Evolutionary conservation across 2,888 invertebrate genomes (phyloP).

Genomic region (Drosophila sordidula): DNA sequence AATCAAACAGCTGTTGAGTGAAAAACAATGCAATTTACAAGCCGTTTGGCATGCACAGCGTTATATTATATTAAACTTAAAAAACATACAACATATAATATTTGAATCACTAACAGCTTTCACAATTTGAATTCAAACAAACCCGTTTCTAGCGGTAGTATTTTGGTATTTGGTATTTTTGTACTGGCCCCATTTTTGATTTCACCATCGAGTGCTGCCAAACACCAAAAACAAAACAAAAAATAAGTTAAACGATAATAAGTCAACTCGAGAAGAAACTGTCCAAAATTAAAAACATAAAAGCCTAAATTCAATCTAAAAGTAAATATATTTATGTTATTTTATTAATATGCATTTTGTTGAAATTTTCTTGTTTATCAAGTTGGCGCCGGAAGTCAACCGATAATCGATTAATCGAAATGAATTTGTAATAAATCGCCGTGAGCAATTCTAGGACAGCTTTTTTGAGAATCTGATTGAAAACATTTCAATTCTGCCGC

Average conservation of each 20-base stretch:
- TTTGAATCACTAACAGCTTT: background rate
- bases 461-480: background rate
- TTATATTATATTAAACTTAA: background rate
- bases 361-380: background rate
- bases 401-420: slow-evolving; percentile 23
- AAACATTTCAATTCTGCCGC: background rate
- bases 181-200: background rate
- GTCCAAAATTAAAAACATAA: background rate
- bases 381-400: slow-evolving; percentile 9
- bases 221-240: background rate
- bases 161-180: slow-evolving; percentile 19
- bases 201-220: slow-evolving; percentile 3
- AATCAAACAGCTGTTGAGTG: slow-evolving; percentile 38
- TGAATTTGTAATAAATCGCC: background rate
- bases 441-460: background rate
- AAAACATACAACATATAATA: background rate
- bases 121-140: background rate
- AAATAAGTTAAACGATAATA: background rate
- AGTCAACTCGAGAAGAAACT: too few relatives aligned
- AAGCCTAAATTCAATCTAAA: background rate
- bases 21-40: background rate
- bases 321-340: too few relatives aligned
- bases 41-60: background rate
- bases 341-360: background rate
- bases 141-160: background rate